Percentiles rank a stretch among this genome's conserved stretches.
Evolutionary conservation across 2,797 vertebrate genomes (phyloP).

Genomic region (Halcyon chelicuti): DNA sequence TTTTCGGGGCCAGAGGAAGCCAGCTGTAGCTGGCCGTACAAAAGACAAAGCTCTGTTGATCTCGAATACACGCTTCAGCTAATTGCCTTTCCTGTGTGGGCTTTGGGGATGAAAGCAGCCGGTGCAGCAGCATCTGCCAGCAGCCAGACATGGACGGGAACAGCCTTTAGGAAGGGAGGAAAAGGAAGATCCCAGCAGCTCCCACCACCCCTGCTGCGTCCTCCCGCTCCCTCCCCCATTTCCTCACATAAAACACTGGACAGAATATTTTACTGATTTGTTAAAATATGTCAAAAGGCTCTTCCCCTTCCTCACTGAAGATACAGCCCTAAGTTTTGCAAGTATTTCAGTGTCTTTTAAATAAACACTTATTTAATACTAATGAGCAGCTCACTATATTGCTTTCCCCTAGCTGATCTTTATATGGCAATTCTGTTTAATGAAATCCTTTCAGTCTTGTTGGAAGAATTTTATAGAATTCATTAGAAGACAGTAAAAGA

Average conservation of each 20-base stretch:
- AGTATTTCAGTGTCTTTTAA: background rate
- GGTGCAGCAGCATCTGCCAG: background rate
- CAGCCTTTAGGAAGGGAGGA: background rate
- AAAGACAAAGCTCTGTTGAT: background rate
- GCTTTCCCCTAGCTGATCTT: background rate
- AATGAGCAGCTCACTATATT: background rate
- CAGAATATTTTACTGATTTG: background rate
- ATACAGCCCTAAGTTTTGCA: background rate
- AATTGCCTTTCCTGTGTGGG: background rate
- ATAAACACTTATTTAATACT: background rate
- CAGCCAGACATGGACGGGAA: background rate
- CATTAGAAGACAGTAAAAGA: background rate
- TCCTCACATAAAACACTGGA: background rate
- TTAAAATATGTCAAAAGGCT: background rate
- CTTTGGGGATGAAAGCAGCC: background rate
- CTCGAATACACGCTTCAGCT: background rate
- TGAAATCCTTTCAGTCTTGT: background rate
- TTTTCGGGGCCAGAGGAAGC: background rate
- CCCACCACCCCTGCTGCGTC: background rate
- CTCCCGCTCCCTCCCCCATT: background rate
- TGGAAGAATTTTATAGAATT: background rate
- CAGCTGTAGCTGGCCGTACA: background rate
- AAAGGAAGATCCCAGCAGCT: slow-evolving; percentile 31
- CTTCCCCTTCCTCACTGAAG: background rate
- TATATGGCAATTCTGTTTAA: background rate